Evolutionary conservation across 2,888 invertebrate genomes (phyloP), one percentile per base, ranked within the genome.

Genomic region (Ectemnius continuus): DNA sequence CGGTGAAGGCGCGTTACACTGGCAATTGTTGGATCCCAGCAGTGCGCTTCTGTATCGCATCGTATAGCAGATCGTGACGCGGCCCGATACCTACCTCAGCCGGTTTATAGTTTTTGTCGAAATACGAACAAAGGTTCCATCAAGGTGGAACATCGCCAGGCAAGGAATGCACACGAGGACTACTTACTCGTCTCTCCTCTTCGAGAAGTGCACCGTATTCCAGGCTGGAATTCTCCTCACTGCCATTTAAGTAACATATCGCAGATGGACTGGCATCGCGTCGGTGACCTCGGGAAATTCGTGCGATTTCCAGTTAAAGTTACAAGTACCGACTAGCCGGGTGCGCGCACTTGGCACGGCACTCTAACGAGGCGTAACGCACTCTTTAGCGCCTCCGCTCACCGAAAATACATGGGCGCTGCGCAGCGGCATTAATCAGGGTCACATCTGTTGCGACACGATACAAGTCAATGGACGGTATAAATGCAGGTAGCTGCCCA

Each of bases 181-280:
- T 46, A 16, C 52, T 14, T 52, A 69, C 67, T 58, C 48, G 65
- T 57, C 65, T 46, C 11, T 36, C 11, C 28, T 3, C 47, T 11
- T 28, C 0, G n/a, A 2, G 4, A 56, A 61, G 59, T 80, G 81
- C 81, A 78, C 76, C 80, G 81, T 81, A 80, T 74, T 75, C 67
- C 74, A 70, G 72, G 71, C 72, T 73, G 73, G 76, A 75, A 72
- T 75, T 78, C 45, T 46, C 59, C 57, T 69, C 75, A 63, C 26
- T 52, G 8, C 64, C 75, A 69, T 78, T 84, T 77, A 80, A 81
- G 78, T 82, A 79, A 82, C 80, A 78, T 81, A 84, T 85, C 81
- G 79, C 56, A 59, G 57, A 76, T 56, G 8, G 6, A 36, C 36
- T 11, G 36, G 36, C 8, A 36, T 2, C 36, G 36, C 36, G 36